These are phyloP conservation scores for Phyllostomus hastatus DNA, from an alignment of 2,113 vertebrate species.

Conservation along the genomic window DNA sequence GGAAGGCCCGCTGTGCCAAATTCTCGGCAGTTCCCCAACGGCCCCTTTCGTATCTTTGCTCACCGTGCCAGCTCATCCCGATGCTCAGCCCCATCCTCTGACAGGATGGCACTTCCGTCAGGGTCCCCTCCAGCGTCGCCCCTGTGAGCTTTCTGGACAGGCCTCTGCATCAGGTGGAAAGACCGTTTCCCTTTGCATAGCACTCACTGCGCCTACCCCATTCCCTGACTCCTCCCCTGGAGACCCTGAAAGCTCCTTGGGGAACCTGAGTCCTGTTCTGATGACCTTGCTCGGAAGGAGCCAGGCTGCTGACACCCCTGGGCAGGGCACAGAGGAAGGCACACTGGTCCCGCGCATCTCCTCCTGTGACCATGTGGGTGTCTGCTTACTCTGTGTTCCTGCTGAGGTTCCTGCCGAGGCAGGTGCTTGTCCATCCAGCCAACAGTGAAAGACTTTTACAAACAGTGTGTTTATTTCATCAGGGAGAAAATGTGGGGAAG, in stretches of 20 bases:
- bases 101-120: background rate
- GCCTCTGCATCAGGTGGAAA: background rate
- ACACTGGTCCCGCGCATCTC: background rate
- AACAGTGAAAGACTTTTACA: background rate
- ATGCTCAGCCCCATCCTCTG: background rate
- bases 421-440: background rate
- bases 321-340: background rate
- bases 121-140: background rate
- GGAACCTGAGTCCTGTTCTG: background rate
- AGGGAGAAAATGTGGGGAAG: background rate
- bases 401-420: background rate
- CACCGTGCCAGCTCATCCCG: rapidly evolving
- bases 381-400: background rate
- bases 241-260: background rate
- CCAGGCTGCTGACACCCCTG: background rate
- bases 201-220: background rate
- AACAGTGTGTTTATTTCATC: background rate
- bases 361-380: rapidly evolving
- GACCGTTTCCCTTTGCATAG: background rate
- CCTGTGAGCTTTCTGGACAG: background rate
- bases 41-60: background rate
- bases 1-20: background rate
- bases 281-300: background rate
- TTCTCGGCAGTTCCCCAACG: background rate
- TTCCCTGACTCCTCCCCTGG: background rate